Evolutionary conservation across 2,797 vertebrate genomes (phyloP).

Genomic region (Anisognathus igniventris): DNA sequence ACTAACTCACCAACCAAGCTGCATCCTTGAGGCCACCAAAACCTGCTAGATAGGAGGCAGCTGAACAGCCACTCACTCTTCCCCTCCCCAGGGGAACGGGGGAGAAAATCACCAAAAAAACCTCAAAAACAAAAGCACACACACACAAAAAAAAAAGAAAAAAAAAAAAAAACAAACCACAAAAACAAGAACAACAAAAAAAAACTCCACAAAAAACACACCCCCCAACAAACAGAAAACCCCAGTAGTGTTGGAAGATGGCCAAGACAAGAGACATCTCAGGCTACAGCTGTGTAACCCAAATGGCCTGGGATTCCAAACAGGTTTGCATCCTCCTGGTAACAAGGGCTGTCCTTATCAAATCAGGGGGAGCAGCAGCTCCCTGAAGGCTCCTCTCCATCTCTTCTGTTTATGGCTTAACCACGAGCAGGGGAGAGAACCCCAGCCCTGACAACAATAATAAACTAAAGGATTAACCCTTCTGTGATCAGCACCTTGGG

Average conservation of each 20-base stretch:
- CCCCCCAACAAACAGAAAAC: background rate
- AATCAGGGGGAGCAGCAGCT: background rate
- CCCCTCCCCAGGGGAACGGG: background rate
- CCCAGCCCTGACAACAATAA: background rate
- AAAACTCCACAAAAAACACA: background rate
- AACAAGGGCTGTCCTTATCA: background rate
- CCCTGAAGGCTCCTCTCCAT: background rate
- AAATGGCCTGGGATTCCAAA: background rate
- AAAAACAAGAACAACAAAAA: background rate
- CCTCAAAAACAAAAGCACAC: background rate
- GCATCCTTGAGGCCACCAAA: background rate
- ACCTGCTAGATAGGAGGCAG: background rate
- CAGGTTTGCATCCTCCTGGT: background rate
- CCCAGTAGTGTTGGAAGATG: background rate
- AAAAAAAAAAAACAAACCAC: too few relatives aligned
- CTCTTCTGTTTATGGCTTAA: background rate
- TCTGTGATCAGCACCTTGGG: rapidly evolving
- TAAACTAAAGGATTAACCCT: background rate
- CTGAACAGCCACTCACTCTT: background rate
- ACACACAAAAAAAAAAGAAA: too few relatives aligned
- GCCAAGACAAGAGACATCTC: background rate
- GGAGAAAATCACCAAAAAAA: background rate
- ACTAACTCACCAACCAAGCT: background rate
- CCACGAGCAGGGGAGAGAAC: background rate
- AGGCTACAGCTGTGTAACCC: too few relatives aligned